These are phyloP conservation scores for Luperina nickerlii DNA, from an alignment of 2,888 invertebrate species.

Conservation along the genomic window DNA sequence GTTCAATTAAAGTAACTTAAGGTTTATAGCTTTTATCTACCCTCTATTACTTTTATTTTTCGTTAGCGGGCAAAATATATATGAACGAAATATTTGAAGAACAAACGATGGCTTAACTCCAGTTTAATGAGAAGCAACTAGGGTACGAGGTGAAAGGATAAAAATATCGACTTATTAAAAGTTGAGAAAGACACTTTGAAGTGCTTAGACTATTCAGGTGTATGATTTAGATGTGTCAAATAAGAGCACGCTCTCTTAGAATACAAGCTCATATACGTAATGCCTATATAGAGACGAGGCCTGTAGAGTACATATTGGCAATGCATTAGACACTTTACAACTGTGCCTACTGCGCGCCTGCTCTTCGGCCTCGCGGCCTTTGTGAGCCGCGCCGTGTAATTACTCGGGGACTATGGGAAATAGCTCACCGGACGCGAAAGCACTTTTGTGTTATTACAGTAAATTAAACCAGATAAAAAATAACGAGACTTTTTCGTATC, in stretches of 20 bases:
- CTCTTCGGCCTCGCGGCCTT: constrained; percentile 78
- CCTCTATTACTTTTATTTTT: constrained; percentile 51
- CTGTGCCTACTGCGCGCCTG: constrained; percentile 66
- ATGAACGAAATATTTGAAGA: constrained; percentile 50
- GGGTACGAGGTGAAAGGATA: constrained; percentile 27
- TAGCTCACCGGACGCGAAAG: constrained; percentile 82
- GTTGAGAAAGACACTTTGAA: not conserved
- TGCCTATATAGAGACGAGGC: not conserved
- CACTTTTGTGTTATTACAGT: constrained; percentile 83
- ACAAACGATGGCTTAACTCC: constrained; percentile 52
- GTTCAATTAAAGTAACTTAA: constrained; percentile 74
- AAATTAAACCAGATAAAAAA: constrained; percentile 79
- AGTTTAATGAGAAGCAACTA: constrained; percentile 52
- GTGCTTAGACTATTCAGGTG: not conserved
- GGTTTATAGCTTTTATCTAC: constrained; percentile 65
- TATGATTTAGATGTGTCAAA: constrained; percentile 1
- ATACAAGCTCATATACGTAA: not conserved
- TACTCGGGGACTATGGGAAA: constrained; percentile 89
- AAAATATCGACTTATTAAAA: constrained; percentile 38
- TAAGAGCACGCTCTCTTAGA: not conserved
- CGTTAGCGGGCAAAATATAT: constrained; percentile 46
- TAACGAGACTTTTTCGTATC: constrained; percentile 32
- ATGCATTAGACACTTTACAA: constrained; percentile 71
- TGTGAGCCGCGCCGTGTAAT: constrained; percentile 85
- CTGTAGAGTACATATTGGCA: constrained; percentile 67